A percentile compares a stretch with the other conserved stretches of the same genome.
phyloP scores from a whole-genome alignment of 2,113 vertebrate genomes.

The Chascanopsetta lugubris region DNA sequence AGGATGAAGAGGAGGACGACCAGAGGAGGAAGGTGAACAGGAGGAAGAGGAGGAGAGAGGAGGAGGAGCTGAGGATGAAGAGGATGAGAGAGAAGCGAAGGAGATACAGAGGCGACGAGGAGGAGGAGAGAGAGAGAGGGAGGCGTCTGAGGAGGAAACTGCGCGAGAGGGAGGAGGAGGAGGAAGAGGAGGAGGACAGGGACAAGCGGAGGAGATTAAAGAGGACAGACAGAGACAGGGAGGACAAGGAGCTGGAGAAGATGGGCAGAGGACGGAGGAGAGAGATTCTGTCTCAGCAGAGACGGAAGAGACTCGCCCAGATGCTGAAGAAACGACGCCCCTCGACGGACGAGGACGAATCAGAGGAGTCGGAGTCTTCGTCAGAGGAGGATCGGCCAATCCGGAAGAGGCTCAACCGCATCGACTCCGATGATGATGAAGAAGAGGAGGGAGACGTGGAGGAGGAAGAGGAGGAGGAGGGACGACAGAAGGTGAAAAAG shows the following conservation, averaged over 20 bases:
- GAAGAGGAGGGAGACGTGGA: slow-evolving; percentile 44
- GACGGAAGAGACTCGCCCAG: slow-evolving; percentile 66
- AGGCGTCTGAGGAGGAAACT: slow-evolving; percentile 69
- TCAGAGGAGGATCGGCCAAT: slow-evolving; percentile 82
- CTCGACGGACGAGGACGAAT: slow-evolving; percentile 71
- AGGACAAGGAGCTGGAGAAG: slow-evolving; percentile 61
- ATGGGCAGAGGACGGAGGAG: slow-evolving; percentile 76
- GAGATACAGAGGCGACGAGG: slow-evolving; percentile 50
- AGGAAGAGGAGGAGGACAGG: slow-evolving; percentile 61
- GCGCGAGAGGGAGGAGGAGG: slow-evolving; percentile 41
- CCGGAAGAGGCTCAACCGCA: slow-evolving; percentile 91
- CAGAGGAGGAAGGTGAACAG: slow-evolving; percentile 27
- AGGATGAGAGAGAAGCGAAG: slow-evolving; percentile 66
- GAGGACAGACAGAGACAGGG: slow-evolving; percentile 72
- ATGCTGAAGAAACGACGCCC: slow-evolving; percentile 75
- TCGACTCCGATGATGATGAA: slow-evolving; percentile 88
- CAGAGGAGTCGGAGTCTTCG: slow-evolving; percentile 67
- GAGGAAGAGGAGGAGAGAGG: slow-evolving; percentile 62
- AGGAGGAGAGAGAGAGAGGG: slow-evolving; percentile 36
- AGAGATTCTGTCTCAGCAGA: slow-evolving; percentile 70
- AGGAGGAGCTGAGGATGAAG: slow-evolving; percentile 69
- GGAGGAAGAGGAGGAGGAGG: slow-evolving; percentile 36
- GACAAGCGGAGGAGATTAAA: slow-evolving; percentile 68
- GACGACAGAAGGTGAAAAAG: slow-evolving; percentile 69
- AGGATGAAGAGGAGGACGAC: slow-evolving; percentile 58